Evolutionary conservation across 2,888 invertebrate genomes (phyloP), one percentile per base, ranked within the genome.

Genomic region (Agrilus cyanescens): DNA sequence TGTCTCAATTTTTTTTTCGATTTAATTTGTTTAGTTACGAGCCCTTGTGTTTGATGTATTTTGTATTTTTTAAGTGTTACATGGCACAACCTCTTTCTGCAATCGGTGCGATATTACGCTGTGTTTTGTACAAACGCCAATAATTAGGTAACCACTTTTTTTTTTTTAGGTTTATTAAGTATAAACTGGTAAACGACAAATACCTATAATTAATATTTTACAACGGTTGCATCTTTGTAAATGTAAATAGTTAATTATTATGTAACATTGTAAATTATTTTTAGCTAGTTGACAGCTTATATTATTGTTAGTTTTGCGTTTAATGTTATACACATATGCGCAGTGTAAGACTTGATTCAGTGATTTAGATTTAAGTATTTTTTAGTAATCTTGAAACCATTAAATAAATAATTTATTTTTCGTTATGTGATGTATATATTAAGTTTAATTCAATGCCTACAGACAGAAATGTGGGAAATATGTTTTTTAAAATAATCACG

Each of bases 161-260:
- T 20, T 20, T 20, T 5, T 20, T 5, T 20, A 20, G 25, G 10
- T 14, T 37, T 18, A 12, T 15, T 37, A n/a, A n/a, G n/a, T n/a
- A n/a, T 12, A 2, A 10, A 16, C 2, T 15, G 7, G 12, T 37
- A 12, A 16, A 12, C 12, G 2, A 18, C 8, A 16, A 25, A 25
- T 25, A 25, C 10, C 25, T 25, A 25, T 25, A n/a, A n/a, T n/a
- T n/a, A n/a, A n/a, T n/a, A 10, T 41, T 43, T 38, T 48, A 42
- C 44, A 52, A 54, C 50, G 56, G 58, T 59, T 60, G 63, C 66
- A 63, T 66, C 65, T 64, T 65, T 66, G 63, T 65, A 62, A 63
- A 65, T 64, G 61, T 53, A 47, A 46, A 51, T 54, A 58, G 53
- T 25, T 25, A 25, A 25, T 25, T 25, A 25, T 25, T 25, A 10